These are phyloP conservation scores for Buathra laborator DNA, from an alignment of 2,888 invertebrate species.

Conservation along the genomic window DNA sequence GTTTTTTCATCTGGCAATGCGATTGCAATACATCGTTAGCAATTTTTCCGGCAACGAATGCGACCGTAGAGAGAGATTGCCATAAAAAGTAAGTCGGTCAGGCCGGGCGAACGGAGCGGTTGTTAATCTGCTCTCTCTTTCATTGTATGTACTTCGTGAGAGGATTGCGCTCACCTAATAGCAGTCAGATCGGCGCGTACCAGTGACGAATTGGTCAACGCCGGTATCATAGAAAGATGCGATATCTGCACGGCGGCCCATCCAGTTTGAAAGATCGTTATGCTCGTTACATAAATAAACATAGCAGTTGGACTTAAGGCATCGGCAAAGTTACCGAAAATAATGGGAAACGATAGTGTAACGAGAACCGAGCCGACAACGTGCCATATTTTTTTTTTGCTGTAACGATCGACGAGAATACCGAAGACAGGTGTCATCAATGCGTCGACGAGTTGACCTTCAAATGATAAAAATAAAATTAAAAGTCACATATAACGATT, in stretches of 20 bases:
- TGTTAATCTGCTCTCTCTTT: neutral
- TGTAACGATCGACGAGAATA: constrained; percentile 92
- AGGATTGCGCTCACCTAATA: constrained; percentile 87
- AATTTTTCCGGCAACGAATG: neutral
- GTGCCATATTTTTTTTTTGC: constrained; percentile 94
- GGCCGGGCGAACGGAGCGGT: constrained; percentile 1
- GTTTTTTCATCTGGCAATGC: neutral
- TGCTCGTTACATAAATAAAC: constrained; percentile 85
- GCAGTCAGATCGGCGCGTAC: constrained; percentile 93
- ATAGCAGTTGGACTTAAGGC: constrained; percentile 66
- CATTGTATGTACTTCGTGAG: neutral
- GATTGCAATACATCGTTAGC: neutral
- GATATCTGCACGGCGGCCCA: constrained; percentile 98
- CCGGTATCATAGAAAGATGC: constrained; percentile 96
- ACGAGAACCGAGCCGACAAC: constrained; percentile 88
- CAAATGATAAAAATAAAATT: constrained; percentile 34
- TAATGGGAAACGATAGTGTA: constrained; percentile 81
- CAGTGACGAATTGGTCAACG: constrained; percentile 89
- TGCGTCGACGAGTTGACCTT: constrained; percentile 83
- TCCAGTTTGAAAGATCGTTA: constrained; percentile 94
- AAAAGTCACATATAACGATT: neutral
- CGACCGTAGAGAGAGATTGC: constrained; percentile 9
- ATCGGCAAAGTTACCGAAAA: constrained; percentile 81
- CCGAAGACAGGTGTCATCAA: constrained; percentile 92
- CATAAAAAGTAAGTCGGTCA: constrained; percentile 51